Conservation (phyloP, 2,113 vertebrate genomes). For the Thamnophis sirtalis region DNA sequence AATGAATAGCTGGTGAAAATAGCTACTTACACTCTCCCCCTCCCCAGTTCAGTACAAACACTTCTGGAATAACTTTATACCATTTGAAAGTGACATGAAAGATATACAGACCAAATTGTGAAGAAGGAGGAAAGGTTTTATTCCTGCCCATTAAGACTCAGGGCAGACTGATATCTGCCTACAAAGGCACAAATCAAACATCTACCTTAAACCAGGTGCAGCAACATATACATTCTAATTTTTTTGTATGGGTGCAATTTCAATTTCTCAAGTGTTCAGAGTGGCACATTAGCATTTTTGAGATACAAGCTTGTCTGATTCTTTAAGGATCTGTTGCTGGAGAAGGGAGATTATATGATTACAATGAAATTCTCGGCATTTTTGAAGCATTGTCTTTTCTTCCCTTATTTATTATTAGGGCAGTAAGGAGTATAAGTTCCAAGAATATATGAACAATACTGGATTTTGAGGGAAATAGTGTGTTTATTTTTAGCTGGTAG, state of each 20-base stretch:
- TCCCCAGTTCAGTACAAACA: constrained; percentile 28
- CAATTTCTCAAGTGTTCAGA: constrained; percentile 59
- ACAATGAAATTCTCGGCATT: constrained; percentile 33
- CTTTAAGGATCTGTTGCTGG: constrained; percentile 28
- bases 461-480: not conserved
- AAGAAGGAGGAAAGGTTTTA: not conserved
- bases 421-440: not conserved
- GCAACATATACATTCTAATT: constrained; percentile 6
- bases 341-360: constrained; percentile 38
- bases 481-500: not conserved
- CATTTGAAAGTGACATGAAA: constrained; percentile 34
- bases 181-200: constrained; percentile 44
- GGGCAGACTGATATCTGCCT: constrained; percentile 30
- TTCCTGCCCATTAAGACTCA: constrained; percentile 25
- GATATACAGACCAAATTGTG: constrained; percentile 25
- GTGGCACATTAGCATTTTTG: constrained; percentile 48
- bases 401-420: not conserved
- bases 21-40: not conserved
- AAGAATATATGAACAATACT: not conserved
- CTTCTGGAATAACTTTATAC: constrained; percentile 20
- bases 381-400: constrained; percentile 8
- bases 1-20: not conserved
- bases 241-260: constrained; percentile 45
- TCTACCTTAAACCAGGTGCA: constrained; percentile 8
- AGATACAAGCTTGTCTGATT: constrained; percentile 52